These are phyloP conservation scores for Chionomys nivalis DNA, from an alignment of 2,113 vertebrate species.

Conservation along the genomic window DNA sequence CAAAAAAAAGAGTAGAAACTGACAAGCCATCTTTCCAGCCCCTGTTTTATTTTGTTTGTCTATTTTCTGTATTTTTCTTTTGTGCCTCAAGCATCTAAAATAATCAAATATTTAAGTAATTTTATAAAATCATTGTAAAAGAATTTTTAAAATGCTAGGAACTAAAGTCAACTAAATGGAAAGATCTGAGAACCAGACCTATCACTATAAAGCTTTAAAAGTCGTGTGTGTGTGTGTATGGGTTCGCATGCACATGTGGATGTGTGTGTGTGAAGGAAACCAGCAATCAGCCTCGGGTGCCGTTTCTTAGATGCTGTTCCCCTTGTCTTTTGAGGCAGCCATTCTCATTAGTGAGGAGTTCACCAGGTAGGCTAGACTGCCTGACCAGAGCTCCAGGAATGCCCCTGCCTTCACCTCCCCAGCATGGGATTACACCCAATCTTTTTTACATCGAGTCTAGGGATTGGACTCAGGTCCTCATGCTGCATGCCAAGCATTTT, in stretches of 20 bases:
- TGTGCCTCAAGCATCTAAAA: neutral
- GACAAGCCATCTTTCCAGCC: neutral
- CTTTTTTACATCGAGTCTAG: neutral
- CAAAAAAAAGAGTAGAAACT: neutral
- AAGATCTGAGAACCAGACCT: neutral
- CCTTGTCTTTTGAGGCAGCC: neutral
- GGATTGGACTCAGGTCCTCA: neutral
- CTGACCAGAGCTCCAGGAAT: neutral
- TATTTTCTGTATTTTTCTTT: neutral
- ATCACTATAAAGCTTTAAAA: neutral
- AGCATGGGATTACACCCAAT: neutral
- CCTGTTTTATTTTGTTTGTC: neutral
- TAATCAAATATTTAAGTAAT: neutral
- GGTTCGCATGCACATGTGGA: neutral
- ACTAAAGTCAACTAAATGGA: neutral
- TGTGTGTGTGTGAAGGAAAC: neutral
- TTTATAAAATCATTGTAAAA: constrained; percentile 4
- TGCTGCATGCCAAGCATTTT: neutral
- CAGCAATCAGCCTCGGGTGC: neutral
- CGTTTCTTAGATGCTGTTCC: neutral
- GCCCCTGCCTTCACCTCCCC: neutral
- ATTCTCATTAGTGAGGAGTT: neutral
- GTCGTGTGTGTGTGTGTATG: neutral
- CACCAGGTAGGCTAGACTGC: neutral
- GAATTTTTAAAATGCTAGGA: neutral